Evolutionary conservation across 2,888 invertebrate species (phyloP), one percentile per base, ranked within the genome.

Genomic region (Clusia tigrina): DNA sequence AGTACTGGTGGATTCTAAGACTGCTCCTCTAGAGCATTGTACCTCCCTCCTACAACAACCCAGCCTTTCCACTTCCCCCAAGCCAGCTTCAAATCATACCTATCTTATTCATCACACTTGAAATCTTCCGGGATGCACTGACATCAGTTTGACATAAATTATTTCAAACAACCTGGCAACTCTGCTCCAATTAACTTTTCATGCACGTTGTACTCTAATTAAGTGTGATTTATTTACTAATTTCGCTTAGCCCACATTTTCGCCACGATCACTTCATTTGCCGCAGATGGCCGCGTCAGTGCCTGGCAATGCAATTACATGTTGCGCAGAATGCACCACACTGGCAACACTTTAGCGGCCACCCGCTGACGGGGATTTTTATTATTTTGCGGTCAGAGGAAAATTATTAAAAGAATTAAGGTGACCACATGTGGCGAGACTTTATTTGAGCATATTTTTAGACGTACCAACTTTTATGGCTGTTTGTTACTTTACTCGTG

Each of bases 321-420:
- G 37, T 17, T 3, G 9, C 55, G 15, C 2, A 24, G 26, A 26
- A 10, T 17, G 24, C 10, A 25, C 22, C 24, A 23, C 54, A 56
- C 52, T 63, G 63, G 63, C 63, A 63, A 63, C 63, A 60, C 63
- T 54, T 53, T 24, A 24, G 60, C 63, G 57, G 42, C 48, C 48
- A 20, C 18, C 24, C 32, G 55, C 42, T 55, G 55, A 20, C 22
- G 38, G 9, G 55, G 55, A n/a, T n/a, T n/a, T n/a, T n/a, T n/a
- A n/a, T n/a, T n/a, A n/a, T n/a, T n/a, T 20, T 32, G 55, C 32
- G 17, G 26, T 54, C 24, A 38, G 17, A 5, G 37, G 54, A 15
- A 24, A n/a, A 2, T 17, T 26, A 17, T n/a, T 38, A 12, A 12
- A 6, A 23, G 38, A 18, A 55, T 38, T 54, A 61, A 55, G 51